A percentile compares a stretch with the other conserved stretches of the same genome.
Conservation (phyloP, 2,888 invertebrate species). For the Nematopogon swammerdamellus region DNA sequence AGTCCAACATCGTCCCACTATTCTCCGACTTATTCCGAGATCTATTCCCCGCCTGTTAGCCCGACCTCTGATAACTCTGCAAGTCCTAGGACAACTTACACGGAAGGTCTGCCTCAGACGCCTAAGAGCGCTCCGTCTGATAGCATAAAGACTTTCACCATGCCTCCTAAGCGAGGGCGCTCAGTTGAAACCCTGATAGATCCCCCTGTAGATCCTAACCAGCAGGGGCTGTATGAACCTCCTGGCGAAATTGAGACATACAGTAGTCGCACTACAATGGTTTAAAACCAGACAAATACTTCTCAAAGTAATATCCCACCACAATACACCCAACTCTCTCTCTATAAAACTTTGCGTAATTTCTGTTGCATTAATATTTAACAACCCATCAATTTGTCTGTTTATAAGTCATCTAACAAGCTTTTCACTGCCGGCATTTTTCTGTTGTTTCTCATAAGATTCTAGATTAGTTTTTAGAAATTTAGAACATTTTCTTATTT, state of each 20-base stretch:
- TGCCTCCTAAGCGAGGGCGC: slow-evolving; percentile 39
- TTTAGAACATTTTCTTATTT: too few species aligned
- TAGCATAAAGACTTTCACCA: slow-evolving; percentile 40
- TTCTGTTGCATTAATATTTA: too few species aligned
- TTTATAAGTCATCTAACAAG: too few species aligned
- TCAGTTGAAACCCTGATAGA: slow-evolving; percentile 46
- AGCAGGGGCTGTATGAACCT: slow-evolving; percentile 10
- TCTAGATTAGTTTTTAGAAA: too few species aligned
- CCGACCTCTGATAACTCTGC: slow-evolving; percentile 32
- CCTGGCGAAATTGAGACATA: slow-evolving; percentile 29
- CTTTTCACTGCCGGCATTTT: too few species aligned
- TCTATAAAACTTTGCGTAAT: too few species aligned
- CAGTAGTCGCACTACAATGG: slow-evolving; percentile 48
- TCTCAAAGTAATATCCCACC: too few species aligned
- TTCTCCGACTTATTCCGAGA: slow-evolving; percentile 49
- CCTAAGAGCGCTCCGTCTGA: slow-evolving; percentile 41
- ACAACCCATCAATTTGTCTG: too few species aligned
- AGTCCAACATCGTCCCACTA: slow-evolving; percentile 46
- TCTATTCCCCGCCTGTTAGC: slow-evolving; percentile 46
- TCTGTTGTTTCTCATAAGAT: too few species aligned
- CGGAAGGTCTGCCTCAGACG: slow-evolving; percentile 33
- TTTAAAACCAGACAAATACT: slow-evolving; percentile 17
- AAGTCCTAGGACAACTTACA: slow-evolving; percentile 38
- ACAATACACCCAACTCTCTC: too few species aligned
- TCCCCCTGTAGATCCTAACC: slow-evolving; percentile 22